Percentiles rank a stretch among this genome's conserved stretches.
These are phyloP conservation scores for Adelosebastes latens DNA, from an alignment of 2,797 vertebrate genomes.

Conservation along the genomic window DNA sequence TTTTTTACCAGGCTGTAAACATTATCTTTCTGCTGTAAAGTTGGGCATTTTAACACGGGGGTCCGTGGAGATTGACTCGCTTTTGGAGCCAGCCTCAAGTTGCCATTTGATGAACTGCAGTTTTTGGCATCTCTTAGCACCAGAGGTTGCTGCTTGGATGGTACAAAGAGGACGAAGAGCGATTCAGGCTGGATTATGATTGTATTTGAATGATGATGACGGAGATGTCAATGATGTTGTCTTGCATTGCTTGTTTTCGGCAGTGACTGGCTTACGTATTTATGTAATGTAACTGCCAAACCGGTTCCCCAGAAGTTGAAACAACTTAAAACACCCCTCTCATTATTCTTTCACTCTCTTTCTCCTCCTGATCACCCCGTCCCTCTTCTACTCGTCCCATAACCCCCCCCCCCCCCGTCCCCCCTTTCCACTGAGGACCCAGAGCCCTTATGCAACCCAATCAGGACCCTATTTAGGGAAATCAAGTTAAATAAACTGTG, in stretches of 20 bases:
- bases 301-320: slow-evolving; percentile 19
- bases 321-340: slow-evolving; percentile 26
- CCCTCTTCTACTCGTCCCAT: neutral
- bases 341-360: slow-evolving; percentile 26
- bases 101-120: no score
- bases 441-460: slow-evolving; percentile 75
- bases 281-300: slow-evolving; percentile 24
- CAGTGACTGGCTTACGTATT: neutral
- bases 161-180: neutral
- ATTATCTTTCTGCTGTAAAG: no score
- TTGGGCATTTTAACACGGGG: no score
- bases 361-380: neutral
- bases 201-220: neutral
- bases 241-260: slow-evolving; percentile 29
- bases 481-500: slow-evolving; percentile 80
- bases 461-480: slow-evolving; percentile 76
- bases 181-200: neutral
- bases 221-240: neutral
- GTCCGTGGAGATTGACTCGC: fast-evolving
- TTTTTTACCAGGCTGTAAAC: no score
- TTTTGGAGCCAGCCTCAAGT: no score
- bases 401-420: neutral
- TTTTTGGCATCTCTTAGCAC: no score
- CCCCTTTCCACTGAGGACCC: slow-evolving; percentile 31
- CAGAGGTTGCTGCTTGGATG: no score